Percentiles rank a stretch among this genome's conserved stretches.
Conservation (phyloP, 2,797 vertebrate genomes). For the Gobio occitaniae region DNA sequence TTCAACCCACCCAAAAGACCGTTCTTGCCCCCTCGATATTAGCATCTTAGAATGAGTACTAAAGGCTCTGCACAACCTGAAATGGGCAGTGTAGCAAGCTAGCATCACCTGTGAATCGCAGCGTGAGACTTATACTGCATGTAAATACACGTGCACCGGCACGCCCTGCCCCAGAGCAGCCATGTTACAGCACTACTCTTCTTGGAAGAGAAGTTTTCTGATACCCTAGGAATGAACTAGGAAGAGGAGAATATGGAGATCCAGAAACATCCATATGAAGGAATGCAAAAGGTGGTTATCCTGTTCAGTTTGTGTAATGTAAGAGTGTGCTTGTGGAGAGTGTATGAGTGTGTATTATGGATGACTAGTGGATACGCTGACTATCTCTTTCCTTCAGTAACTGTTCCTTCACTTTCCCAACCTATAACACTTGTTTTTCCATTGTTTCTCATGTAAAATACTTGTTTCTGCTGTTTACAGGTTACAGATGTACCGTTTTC, state of each 20-base stretch:
- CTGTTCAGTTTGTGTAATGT: constrained; percentile 49
- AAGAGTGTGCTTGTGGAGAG: constrained; percentile 22
- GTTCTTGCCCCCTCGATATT: constrained; percentile 94
- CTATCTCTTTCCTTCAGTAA: constrained; percentile 36
- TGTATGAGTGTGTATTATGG: constrained; percentile 34
- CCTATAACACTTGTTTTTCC: constrained; percentile 49
- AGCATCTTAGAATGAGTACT: constrained; percentile 57
- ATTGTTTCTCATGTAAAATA: constrained; percentile 39
- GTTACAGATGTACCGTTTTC: constrained; percentile 1
- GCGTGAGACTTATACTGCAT: constrained; percentile 47
- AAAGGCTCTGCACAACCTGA: constrained; percentile 6
- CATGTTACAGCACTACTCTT: constrained; percentile 40
- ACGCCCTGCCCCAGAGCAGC: constrained; percentile 29
- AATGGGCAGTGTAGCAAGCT: constrained; percentile 6
- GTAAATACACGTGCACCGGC: constrained; percentile 45
- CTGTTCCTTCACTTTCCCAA: constrained; percentile 24
- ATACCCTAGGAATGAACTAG: constrained; percentile 39
- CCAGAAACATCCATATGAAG: constrained; percentile 44
- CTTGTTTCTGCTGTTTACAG: constrained; percentile 32
- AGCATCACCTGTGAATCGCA: constrained; percentile 28
- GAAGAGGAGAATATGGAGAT: constrained; percentile 44
- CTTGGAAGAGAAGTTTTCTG: constrained; percentile 23
- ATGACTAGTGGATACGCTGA: constrained; percentile 43
- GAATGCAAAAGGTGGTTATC: constrained; percentile 66
- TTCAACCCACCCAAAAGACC: constrained; percentile 92